A percentile compares a stretch with the other conserved stretches of the same genome.
Evolutionary conservation across 2,888 invertebrate species (phyloP).

Genomic region (Gasteruption jaculator): DNA sequence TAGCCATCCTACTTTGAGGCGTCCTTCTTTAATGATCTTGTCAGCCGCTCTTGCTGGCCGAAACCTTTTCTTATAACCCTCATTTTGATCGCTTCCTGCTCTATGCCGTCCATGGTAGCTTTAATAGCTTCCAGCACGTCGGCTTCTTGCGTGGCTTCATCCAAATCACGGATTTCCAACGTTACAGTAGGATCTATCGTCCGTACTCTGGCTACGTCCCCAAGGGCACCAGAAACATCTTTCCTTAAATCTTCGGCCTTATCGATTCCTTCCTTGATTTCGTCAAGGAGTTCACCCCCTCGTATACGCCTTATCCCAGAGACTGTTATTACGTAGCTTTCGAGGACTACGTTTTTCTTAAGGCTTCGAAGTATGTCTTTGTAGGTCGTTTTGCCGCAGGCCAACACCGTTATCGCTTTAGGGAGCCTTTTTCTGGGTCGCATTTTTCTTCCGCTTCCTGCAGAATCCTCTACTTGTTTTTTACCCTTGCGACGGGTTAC

Average conservation of each 20-base stretch:
- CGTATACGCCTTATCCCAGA: not conserved
- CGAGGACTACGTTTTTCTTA: not conserved
- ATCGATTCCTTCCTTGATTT: not conserved
- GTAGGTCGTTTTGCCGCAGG: not conserved
- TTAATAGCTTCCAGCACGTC: not conserved
- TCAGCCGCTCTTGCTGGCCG: conserved; percentile 1
- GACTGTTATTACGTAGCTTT: too few relatives aligned
- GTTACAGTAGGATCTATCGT: conserved; percentile 7
- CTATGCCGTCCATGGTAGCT: not conserved
- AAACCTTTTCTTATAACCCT: not conserved
- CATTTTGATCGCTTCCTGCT: conserved; percentile 1
- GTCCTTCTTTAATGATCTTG: conserved; percentile 3
- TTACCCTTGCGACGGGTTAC: not conserved
- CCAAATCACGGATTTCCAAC: conserved; percentile 12
- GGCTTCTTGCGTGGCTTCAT: conserved; percentile 9
- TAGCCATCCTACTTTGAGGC: not conserved
- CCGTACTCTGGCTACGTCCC: conserved; percentile 6
- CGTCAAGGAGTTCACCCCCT: conserved; percentile 5
- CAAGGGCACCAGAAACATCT: conserved; percentile 8
- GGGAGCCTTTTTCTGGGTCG: not conserved
- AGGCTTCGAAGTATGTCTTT: not conserved
- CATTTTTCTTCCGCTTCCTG: not conserved
- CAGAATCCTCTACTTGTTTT: not conserved
- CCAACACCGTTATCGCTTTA: not conserved
- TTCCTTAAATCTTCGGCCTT: not conserved